Percentiles rank a stretch among this genome's conserved stretches.
phyloP scores from a whole-genome alignment of 2,888 invertebrate species.

The Tetramorium bicarinatum region DNA sequence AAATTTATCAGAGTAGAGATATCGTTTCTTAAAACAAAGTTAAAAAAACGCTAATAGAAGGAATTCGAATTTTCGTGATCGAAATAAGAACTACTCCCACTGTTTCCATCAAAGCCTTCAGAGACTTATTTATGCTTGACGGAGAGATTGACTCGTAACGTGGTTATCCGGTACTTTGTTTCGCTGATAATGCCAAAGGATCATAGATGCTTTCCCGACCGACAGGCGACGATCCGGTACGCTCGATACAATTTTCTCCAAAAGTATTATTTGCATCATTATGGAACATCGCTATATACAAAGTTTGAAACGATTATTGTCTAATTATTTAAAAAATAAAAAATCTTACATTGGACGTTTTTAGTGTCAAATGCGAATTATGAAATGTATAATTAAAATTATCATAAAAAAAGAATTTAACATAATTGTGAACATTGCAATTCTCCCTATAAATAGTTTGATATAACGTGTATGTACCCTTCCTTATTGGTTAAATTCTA shows the following conservation, averaged over 20 bases:
- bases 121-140: conserved; percentile 73
- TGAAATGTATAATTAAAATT: background rate
- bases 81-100: conserved; percentile 16
- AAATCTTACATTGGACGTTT: background rate
- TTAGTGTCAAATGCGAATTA: background rate
- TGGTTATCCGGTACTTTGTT: conserved; percentile 72
- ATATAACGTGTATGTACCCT: background rate
- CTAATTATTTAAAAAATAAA: conserved; percentile 6
- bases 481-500: background rate
- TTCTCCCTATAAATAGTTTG: background rate
- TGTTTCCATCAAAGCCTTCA: conserved; percentile 61
- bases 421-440: background rate
- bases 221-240: background rate
- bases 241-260: conserved; percentile 36
- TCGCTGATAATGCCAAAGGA: conserved; percentile 68
- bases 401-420: conserved; percentile 1
- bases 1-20: background rate
- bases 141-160: conserved; percentile 79
- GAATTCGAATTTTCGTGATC: conserved; percentile 16
- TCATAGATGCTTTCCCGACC: conserved; percentile 47
- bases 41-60: conserved; percentile 6
- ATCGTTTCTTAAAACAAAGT: background rate
- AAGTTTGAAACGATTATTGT: background rate
- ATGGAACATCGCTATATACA: background rate
- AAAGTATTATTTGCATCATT: conserved; percentile 12